Evolutionary conservation across 2,113 vertebrate species (phyloP), one percentile per base, ranked within the genome.

Genomic region (Zosterops japonicus): DNA sequence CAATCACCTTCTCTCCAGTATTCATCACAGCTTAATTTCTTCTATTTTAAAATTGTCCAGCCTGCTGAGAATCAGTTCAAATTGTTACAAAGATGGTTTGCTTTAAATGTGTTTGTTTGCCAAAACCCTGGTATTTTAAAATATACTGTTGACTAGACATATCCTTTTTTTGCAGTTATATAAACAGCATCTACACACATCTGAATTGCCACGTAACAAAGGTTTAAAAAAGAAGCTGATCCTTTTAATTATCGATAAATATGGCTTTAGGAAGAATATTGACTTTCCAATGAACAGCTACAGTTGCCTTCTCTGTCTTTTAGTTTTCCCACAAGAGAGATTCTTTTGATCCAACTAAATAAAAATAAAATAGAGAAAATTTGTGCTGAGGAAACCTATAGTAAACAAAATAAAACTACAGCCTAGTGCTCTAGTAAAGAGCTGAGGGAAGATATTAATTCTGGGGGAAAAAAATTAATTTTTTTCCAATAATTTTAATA

Each of bases 281-380:
- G 61, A 24, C 78, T 93, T 90, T 56, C 53, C 75, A 83, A 12
- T 12, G 59, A 90, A 87, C 4, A 36, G 42, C 36, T 89, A 55
- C 59, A 57, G 72, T 80, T 55, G 67, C 78, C 28, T 88, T 67
- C 55, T 69, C 44, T 53, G 31, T 42, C 63, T 86, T 87, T 77
- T 50, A 56, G 44, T 89, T 42, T 93, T 89, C 78, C 57, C 71
- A 70, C 29, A 70, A 23, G 39, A 79, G 27, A 95, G 19, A 65
- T 57, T 83, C 36, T 39, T 94, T 90, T 49, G 20, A 41, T 69
- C 42, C 64, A 82, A 65, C 93, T 71, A 95, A 96, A 95, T 49
- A 78, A 89, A 87, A 96, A 79, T 17, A n/a, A 88, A 86, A 81
- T 15, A 55, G 17, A 61, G 13, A 21, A 81, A 87, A 56, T 69